A percentile compares a stretch with the other conserved stretches of the same genome.
Conservation (phyloP, 2,888 invertebrate genomes). For the Branchipolynoe longqiensis region DNA sequence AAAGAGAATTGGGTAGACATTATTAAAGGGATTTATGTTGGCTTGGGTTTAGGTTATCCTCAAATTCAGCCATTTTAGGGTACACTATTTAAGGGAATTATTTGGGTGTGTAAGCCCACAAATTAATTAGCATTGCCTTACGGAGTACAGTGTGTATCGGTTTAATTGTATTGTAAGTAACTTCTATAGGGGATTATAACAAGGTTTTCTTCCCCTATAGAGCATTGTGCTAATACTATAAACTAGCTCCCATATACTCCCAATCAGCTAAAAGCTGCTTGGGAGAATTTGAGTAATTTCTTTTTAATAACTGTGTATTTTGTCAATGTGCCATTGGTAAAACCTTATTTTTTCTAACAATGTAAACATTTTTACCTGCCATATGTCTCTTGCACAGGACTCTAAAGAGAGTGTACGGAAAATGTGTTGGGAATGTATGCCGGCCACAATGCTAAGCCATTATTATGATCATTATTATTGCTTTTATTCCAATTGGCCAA, state of each 20-base stretch:
- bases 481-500: constrained; percentile 22
- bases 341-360: constrained; percentile 34
- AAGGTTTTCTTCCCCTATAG: too few species aligned
- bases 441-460: too few species aligned
- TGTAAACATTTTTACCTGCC: constrained; percentile 27
- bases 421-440: background rate
- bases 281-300: too few species aligned
- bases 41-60: too few species aligned
- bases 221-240: too few species aligned
- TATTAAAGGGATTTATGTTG: too few species aligned
- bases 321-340: constrained; percentile 22
- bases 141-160: too few species aligned
- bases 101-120: constrained; percentile 3
- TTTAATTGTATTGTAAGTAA: too few species aligned
- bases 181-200: too few species aligned
- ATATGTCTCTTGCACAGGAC: constrained; percentile 29
- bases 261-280: constrained; percentile 18
- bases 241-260: constrained; percentile 23
- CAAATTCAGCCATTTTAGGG: too few species aligned
- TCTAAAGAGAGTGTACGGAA: constrained; percentile 30
- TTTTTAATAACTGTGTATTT: constrained; percentile 24
- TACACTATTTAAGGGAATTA: background rate
- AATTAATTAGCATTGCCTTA: too few species aligned
- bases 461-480: constrained; percentile 19
- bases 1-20: too few species aligned